Base-by-base conservation (phyloP, 2,797 vertebrate genomes). In the Eutrigla gurnardus region DNA sequence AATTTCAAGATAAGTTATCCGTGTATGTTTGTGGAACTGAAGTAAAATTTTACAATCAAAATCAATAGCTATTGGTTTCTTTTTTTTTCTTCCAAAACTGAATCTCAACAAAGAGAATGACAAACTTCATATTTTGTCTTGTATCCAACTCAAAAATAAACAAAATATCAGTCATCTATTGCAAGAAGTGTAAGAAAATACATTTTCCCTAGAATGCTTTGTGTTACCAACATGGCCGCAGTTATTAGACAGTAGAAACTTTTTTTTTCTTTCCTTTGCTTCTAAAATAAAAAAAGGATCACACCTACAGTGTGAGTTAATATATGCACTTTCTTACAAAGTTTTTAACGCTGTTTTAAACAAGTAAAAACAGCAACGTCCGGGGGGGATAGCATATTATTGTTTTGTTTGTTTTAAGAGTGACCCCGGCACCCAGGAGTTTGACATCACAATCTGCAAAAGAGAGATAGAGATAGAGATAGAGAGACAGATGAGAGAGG, bases 381-480 rank as follows among this genome's bases (percentile, higher is more conserved):
- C 86, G 80, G 86, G 93, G 93, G 32, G 13, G 32, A 92, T 86
- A 90, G 91, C 86, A 75, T 95, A 94, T 93, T 92, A 66, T 67
- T 47, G 47, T 74, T 81, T 92, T 90, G 54, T 91, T 79, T 86
- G 83, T 87, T 95, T 95, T 92, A 77, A 90, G 85, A 94, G 92
- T 95, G 95, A 96, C 96, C 94, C 94, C 93, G 95, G 95, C 93
- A 97, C 95, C 95, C 95, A 96, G 95, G 94, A 95, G 93, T 96
- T 93, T 96, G 96, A 95, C 96, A 97, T 97, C 96, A 97, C 96
- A 97, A 97, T 96, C 97, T 97, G 97, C 84, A 96, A 97, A 92
- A 96, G 93, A 96, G 94, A 92, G 95, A 94, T 93, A 93, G 75
- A 74, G 78, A 88, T 73, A 80, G 75, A 85, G 77, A 78, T 78